A percentile compares a stretch with the other conserved stretches of the same genome.
phyloP scores from a whole-genome alignment of 2,888 invertebrate genomes.

The Cryptocephalus moraei region DNA sequence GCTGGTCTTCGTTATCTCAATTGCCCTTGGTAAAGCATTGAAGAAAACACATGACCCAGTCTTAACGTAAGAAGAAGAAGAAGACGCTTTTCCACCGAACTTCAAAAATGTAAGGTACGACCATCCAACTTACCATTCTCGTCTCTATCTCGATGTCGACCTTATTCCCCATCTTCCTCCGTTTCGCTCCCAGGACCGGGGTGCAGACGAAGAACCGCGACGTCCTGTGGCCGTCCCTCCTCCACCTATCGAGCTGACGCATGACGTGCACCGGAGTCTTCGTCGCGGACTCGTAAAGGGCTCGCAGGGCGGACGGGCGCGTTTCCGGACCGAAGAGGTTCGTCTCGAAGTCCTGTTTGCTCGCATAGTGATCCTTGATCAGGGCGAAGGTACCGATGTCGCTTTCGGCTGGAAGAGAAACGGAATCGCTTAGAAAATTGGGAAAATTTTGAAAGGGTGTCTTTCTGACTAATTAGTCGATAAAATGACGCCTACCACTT shows the following conservation, averaged over 20 bases:
- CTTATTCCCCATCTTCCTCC: conserved; percentile 56
- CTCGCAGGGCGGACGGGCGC: conserved; percentile 59
- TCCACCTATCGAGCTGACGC: conserved; percentile 56
- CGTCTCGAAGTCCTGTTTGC: conserved; percentile 57
- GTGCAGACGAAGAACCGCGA: conserved; percentile 71
- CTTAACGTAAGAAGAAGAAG: no score
- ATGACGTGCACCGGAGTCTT: conserved; percentile 52
- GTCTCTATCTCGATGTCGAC: conserved; percentile 81
- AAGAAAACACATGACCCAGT: no score
- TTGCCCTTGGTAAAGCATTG: no score
- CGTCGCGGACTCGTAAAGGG: conserved; percentile 70
- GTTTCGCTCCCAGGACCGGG: conserved; percentile 64
- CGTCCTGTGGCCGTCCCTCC: conserved; percentile 51
- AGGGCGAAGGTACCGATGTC: conserved; percentile 80
- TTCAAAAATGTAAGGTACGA: no score
- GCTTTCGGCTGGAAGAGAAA: conserved; percentile 64
- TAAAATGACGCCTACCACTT: no score
- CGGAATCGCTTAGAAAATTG: no score
- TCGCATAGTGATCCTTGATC: conserved; percentile 66
- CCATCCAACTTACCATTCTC: conserved; percentile 73
- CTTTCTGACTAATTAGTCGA: no score
- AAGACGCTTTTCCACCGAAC: no score
- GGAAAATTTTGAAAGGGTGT: no score
- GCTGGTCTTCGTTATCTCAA: no score
- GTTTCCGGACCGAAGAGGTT: conserved; percentile 66